A percentile compares a stretch with the other conserved stretches of the same genome.
phyloP scores from a whole-genome alignment of 2,113 vertebrate species.

The Grammomys dolichurus region DNA sequence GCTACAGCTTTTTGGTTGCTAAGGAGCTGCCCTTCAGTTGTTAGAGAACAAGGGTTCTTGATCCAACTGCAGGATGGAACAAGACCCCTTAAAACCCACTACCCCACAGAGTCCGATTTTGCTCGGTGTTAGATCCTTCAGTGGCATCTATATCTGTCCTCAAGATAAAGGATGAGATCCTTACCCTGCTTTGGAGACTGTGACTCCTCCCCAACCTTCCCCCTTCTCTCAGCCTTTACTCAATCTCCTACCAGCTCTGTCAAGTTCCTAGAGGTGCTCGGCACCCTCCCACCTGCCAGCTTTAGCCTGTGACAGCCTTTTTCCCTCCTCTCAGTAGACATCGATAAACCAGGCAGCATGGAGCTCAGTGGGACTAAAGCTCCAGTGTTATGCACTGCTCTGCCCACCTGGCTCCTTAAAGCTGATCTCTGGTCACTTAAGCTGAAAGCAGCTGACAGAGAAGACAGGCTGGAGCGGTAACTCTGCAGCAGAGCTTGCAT shows the following conservation, averaged over 20 bases:
- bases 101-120: background rate
- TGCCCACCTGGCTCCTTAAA: background rate
- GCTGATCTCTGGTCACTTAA: background rate
- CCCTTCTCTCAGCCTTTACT: background rate
- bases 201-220: background rate
- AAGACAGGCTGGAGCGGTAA: background rate
- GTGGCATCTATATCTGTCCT: conserved; percentile 17
- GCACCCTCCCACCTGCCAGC: background rate
- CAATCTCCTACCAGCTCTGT: background rate
- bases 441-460: background rate
- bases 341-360: background rate
- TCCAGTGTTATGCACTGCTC: rapidly evolving
- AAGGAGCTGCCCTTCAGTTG: background rate
- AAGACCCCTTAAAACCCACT: conserved; percentile 9
- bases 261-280: background rate
- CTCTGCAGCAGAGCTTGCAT: no score
- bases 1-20: background rate
- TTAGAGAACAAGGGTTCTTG: background rate
- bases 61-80: background rate
- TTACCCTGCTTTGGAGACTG: background rate
- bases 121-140: background rate
- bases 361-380: background rate
- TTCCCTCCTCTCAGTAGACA: background rate
- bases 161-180: conserved; percentile 3
- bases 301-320: background rate